These are phyloP conservation scores for Antedon mediterranea DNA, from an alignment of 53 echinoderm and acorn worm species.

Conservation along the genomic window DNA sequence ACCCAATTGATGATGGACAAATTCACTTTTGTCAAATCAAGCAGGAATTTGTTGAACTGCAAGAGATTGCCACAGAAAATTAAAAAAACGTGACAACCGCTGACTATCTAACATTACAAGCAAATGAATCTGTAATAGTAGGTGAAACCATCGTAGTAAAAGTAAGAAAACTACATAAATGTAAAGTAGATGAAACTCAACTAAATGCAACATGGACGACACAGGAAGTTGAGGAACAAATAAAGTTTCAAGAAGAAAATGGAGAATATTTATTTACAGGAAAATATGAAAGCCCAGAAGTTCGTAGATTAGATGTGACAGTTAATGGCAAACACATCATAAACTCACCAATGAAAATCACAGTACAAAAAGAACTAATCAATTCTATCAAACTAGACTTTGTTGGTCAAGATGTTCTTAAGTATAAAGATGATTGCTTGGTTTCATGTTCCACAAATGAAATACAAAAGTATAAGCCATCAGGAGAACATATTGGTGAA, in stretches of 20 bases:
- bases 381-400: not conserved
- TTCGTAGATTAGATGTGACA: not conserved
- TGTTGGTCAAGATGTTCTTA: not conserved
- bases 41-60: too few relatives aligned
- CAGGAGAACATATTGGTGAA: not conserved
- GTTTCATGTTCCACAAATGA: not conserved
- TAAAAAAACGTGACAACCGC: too few relatives aligned
- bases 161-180: too few relatives aligned
- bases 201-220: too few relatives aligned
- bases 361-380: not conserved
- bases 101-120: too few relatives aligned
- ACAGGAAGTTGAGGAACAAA: too few relatives aligned
- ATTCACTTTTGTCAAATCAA: too few relatives aligned
- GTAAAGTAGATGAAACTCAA: too few relatives aligned
- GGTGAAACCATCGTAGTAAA: too few relatives aligned
- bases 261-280: not conserved
- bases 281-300: not conserved
- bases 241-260: not conserved
- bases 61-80: too few relatives aligned
- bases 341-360: not conserved
- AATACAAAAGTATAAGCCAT: not conserved
- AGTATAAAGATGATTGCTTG: not conserved
- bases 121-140: too few relatives aligned
- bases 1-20: too few relatives aligned
- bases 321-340: not conserved